These are phyloP conservation scores for Hofmannophila pseudospretella DNA, from an alignment of 2,888 invertebrate genomes.

Conservation along the genomic window DNA sequence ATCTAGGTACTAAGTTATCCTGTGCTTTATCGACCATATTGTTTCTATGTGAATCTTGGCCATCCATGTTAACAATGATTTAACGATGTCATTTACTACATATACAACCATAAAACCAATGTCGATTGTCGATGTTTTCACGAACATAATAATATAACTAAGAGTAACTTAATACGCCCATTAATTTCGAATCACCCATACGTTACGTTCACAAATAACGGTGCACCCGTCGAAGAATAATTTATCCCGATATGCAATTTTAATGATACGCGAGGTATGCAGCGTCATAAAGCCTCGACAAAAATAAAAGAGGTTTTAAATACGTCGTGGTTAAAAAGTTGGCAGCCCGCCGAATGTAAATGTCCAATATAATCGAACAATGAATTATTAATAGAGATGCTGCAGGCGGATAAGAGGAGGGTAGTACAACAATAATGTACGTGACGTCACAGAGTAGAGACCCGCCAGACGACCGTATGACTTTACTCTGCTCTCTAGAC, in stretches of 20 bases:
- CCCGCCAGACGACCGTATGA: slow-evolving; percentile 42
- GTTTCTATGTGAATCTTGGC: no score
- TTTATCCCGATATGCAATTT: not conserved
- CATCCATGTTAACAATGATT: not conserved
- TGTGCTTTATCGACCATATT: no score
- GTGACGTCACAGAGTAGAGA: not conserved
- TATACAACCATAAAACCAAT: slow-evolving; percentile 12
- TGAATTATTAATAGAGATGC: not conserved
- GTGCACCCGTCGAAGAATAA: no score
- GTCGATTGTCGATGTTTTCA: slow-evolving; percentile 6
- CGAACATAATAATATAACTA: slow-evolving; percentile 7
- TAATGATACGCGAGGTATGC: not conserved
- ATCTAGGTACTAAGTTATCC: no score
- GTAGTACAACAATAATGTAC: not conserved
- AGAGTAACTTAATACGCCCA: slow-evolving; percentile 1
- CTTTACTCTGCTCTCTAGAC: slow-evolving; percentile 68
- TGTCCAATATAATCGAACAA: no score
- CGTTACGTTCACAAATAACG: no score
- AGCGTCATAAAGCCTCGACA: no score
- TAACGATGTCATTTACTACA: slow-evolving; percentile 12
- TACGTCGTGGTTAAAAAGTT: no score
- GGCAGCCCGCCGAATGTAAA: no score
- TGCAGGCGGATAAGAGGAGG: not conserved
- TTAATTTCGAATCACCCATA: not conserved
- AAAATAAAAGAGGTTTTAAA: not conserved